phyloP scores from a whole-genome alignment of 2,888 invertebrate species.

The Steromphala cineraria region DNA sequence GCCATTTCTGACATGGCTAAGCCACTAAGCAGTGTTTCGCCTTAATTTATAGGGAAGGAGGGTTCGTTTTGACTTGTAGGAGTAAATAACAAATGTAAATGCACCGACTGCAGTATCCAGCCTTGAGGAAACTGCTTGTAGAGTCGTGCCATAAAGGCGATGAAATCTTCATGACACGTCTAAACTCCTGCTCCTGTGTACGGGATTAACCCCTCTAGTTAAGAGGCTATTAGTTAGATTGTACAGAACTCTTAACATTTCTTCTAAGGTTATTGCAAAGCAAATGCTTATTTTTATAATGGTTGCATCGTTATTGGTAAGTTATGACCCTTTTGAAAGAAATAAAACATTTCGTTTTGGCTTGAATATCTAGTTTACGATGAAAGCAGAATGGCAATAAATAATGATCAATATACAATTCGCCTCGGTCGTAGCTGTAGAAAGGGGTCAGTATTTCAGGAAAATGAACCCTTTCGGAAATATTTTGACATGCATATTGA shows the following conservation, averaged over 20 bases:
- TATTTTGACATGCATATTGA: neutral
- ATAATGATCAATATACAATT: no score
- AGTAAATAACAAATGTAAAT: slow-evolving; percentile 6
- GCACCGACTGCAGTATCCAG: neutral
- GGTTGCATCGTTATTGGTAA: no score
- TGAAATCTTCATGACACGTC: neutral
- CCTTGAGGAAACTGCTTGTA: neutral
- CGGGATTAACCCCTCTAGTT: neutral
- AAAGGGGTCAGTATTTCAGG: no score
- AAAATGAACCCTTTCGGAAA: no score
- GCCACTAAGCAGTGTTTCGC: neutral
- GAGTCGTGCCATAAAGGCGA: slow-evolving; percentile 6
- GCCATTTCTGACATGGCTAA: neutral
- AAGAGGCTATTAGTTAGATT: neutral
- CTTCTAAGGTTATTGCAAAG: no score
- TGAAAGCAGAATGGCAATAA: no score
- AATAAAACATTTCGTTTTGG: no score
- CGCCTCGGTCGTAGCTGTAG: no score
- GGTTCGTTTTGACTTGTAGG: neutral
- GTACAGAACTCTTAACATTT: neutral
- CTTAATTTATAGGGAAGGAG: slow-evolving; percentile 6
- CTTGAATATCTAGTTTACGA: no score
- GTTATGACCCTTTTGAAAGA: no score
- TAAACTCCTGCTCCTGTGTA: neutral
- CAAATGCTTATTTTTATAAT: no score